Evolutionary conservation across 2,113 vertebrate species (phyloP).

Genomic region (Canis aureus): DNA sequence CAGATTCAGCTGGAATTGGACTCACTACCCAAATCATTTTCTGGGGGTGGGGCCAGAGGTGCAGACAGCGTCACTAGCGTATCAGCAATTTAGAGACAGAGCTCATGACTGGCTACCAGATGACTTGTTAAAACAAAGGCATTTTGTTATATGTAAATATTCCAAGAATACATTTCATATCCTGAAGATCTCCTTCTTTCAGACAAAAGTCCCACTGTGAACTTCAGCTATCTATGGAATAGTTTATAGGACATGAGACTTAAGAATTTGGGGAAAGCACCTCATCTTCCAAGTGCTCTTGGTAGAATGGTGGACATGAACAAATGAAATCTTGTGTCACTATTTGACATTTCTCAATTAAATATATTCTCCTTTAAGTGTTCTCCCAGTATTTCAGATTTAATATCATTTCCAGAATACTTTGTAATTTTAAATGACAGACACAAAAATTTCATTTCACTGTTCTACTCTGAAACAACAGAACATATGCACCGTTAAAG

Average conservation of each 20-base stretch:
- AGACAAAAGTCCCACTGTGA: not conserved
- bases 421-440: slow-evolving; percentile 74
- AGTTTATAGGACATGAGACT: slow-evolving; percentile 56
- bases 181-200: not conserved
- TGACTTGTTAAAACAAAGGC: not conserved
- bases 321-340: slow-evolving; percentile 63
- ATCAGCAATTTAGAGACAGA: not conserved
- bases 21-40: not conserved
- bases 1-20: not conserved
- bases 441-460: slow-evolving; percentile 74
- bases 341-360: slow-evolving; percentile 67
- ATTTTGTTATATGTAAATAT: not conserved
- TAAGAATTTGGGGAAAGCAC: slow-evolving; percentile 68
- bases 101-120: not conserved
- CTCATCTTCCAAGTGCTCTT: slow-evolving; percentile 72
- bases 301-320: slow-evolving; percentile 76
- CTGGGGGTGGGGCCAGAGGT: not conserved
- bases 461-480: slow-evolving; percentile 64
- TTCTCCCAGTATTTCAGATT: slow-evolving; percentile 13
- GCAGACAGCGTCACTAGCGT: not conserved
- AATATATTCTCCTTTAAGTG: slow-evolving; percentile 75
- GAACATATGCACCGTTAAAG: not conserved
- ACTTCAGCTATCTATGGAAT: not conserved
- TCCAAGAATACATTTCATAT: not conserved
- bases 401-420: slow-evolving; percentile 74